phyloP scores from a whole-genome alignment of 2,113 vertebrate genomes.

The Ginglymostoma cirratum region DNA sequence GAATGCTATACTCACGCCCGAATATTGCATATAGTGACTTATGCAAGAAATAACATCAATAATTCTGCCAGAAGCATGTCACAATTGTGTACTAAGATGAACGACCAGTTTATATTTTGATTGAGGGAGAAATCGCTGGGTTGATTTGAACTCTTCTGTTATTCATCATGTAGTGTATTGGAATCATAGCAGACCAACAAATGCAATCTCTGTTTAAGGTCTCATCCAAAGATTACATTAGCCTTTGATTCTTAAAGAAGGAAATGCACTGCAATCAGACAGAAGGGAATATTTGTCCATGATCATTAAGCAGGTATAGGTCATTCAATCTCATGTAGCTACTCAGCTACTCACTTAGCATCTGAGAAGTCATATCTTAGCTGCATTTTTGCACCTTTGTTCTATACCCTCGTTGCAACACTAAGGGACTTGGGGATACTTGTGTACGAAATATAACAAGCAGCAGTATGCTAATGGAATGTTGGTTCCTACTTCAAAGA shows the following conservation, averaged over 20 bases:
- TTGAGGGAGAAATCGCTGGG: neutral
- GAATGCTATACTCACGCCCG: neutral
- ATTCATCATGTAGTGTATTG: neutral
- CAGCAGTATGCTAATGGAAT: too few species aligned
- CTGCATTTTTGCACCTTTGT: neutral
- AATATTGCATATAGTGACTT: neutral
- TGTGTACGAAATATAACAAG: too few species aligned
- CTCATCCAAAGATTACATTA: neutral
- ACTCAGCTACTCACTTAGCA: neutral
- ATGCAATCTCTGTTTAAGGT: neutral
- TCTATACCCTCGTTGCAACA: too few species aligned
- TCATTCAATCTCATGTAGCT: neutral
- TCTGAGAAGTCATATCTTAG: neutral
- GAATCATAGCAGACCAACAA: neutral
- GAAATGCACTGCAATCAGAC: neutral
- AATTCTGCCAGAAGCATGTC: neutral
- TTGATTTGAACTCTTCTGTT: neutral
- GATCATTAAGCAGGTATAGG: neutral
- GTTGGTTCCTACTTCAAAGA: too few species aligned
- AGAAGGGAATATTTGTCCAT: neutral
- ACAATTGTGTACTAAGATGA: slow-evolving; percentile 1
- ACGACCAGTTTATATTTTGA: neutral
- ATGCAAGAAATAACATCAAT: neutral
- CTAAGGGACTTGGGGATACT: too few species aligned
- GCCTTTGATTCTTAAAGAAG: neutral